Conservation (phyloP, 2,888 invertebrate genomes). For the Spatulosminthurus flaviceps region DNA sequence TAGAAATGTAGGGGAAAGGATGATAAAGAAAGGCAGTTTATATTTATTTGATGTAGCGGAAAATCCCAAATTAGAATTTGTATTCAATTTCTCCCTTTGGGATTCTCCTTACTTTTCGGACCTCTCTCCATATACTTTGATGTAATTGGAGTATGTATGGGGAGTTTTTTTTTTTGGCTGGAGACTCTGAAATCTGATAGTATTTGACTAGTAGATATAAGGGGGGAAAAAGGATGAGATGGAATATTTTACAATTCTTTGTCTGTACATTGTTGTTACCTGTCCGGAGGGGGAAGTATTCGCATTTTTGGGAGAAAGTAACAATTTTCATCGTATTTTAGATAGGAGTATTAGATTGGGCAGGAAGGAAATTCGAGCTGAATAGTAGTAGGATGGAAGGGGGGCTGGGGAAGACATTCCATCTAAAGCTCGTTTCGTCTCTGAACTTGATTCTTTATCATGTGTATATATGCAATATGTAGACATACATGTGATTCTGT, state of each 20-base stretch:
- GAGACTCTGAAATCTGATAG: not conserved
- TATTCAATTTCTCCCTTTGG: not conserved
- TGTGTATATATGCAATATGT: too few relatives aligned
- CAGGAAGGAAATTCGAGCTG: not conserved
- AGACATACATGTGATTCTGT: too few relatives aligned
- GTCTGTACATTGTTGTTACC: not conserved
- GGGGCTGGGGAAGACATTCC: not conserved
- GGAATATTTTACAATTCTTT: not conserved
- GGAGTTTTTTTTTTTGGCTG: too few relatives aligned
- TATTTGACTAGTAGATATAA: too few relatives aligned
- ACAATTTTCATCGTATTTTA: conserved; percentile 7
- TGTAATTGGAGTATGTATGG: not conserved
- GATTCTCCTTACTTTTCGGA: not conserved
- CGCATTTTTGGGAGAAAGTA: not conserved
- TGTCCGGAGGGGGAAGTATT: not conserved
- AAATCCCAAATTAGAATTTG: conserved; percentile 4
- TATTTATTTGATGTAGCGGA: not conserved
- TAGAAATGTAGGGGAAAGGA: not conserved
- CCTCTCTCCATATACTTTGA: not conserved
- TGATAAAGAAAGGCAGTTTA: not conserved
- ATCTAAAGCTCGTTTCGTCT: not conserved
- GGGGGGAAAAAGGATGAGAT: not conserved
- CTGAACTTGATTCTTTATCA: not conserved
- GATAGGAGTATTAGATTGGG: conserved; percentile 16
- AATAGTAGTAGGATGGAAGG: not conserved